Percentiles rank a stretch among this genome's conserved stretches.
phyloP scores from a whole-genome alignment of 2,797 vertebrate species.

The Pseudochirops cupreus region DNA sequence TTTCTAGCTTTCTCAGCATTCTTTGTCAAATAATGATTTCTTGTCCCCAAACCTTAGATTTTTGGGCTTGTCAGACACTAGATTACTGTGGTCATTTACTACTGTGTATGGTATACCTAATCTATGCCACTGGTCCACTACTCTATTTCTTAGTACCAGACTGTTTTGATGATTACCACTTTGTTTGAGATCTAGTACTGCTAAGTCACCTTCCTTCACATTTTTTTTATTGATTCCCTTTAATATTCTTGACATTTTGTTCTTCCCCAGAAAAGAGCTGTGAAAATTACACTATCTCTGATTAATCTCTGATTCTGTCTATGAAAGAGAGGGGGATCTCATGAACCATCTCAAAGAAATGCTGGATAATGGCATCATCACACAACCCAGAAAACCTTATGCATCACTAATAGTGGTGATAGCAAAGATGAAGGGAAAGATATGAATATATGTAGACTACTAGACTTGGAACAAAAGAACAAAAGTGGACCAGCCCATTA shows the following conservation, averaged over 20 bases:
- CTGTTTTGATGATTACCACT: not conserved
- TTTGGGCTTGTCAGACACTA: not conserved
- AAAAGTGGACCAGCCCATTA: not conserved
- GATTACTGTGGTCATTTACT: not conserved
- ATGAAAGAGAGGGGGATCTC: not conserved
- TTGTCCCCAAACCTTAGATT: not conserved
- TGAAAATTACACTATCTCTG: not conserved
- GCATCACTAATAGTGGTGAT: not conserved
- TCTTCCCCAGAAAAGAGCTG: not conserved
- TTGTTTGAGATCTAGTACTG: not conserved
- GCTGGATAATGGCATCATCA: not conserved
- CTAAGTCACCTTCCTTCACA: not conserved
- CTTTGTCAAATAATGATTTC: not conserved
- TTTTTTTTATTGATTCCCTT: not conserved
- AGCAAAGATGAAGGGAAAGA: not conserved
- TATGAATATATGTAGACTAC: not conserved
- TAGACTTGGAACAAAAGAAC: not conserved
- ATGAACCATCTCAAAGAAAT: not conserved
- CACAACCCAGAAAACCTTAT: not conserved
- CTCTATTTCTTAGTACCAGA: not conserved
- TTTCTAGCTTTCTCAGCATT: not conserved
- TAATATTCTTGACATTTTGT: not conserved
- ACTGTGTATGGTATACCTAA: not conserved
- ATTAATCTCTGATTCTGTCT: not conserved
- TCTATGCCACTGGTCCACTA: not conserved